Conservation (phyloP, 2,113 vertebrate genomes). For the zebrafish (Danio rerio) region DNA sequence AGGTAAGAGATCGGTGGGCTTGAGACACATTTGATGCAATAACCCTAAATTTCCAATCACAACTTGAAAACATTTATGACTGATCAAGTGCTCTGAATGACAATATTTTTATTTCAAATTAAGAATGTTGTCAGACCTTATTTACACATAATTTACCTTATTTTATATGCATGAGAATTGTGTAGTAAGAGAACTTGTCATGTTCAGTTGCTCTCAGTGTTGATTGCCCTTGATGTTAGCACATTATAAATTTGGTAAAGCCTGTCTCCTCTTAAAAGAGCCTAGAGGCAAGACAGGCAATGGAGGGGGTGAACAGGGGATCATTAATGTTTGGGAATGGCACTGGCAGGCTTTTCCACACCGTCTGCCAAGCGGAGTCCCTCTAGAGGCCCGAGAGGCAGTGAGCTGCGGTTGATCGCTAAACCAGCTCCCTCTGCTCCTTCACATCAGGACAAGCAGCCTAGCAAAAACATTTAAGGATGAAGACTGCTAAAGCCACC, state of each 20-base stretch:
- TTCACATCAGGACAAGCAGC: constrained; percentile 32
- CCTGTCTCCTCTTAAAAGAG: not conserved
- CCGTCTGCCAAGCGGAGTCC: constrained; percentile 38
- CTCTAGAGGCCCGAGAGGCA: constrained; percentile 26
- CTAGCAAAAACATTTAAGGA: constrained; percentile 44
- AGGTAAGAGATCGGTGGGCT: no score
- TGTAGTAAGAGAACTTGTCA: not conserved
- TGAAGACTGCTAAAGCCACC: not conserved
- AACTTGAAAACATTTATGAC: no score
- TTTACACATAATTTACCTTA: not conserved
- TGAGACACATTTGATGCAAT: no score
- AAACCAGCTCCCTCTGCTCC: constrained; percentile 33
- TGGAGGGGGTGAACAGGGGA: not conserved
- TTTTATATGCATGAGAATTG: not conserved
- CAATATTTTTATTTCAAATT: no score
- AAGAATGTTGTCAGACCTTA: no score
- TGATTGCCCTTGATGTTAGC: not conserved
- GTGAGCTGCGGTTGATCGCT: constrained; percentile 32
- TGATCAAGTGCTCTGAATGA: no score
- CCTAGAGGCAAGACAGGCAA: constrained; percentile 1
- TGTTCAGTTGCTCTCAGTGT: not conserved
- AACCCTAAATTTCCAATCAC: no score
- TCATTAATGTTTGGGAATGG: constrained; percentile 40
- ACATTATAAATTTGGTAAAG: no score
- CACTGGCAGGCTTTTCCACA: constrained; percentile 33